phyloP scores from a whole-genome alignment of 2,797 vertebrate genomes.

The Ctenochaetus hawaiiensis region DNA sequence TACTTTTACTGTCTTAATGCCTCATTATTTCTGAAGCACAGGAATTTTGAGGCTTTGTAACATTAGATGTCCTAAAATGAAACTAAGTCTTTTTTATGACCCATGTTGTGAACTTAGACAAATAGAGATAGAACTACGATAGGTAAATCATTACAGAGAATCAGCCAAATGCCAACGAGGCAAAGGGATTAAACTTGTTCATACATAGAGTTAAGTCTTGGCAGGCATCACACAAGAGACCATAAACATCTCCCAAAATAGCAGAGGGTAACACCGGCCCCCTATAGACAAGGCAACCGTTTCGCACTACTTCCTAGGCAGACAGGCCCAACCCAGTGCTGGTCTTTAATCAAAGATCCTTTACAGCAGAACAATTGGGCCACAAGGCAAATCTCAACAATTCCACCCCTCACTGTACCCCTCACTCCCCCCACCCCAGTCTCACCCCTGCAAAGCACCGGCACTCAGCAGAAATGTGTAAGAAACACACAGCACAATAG shows the following conservation, averaged over 20 bases:
- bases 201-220: slow-evolving; percentile 53
- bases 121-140: no score
- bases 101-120: not conserved
- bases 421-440: slow-evolving; percentile 32
- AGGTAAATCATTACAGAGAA: not conserved
- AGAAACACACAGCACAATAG: slow-evolving; percentile 57
- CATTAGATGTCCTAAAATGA: not conserved
- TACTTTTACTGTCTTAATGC: not conserved
- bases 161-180: slow-evolving; percentile 20
- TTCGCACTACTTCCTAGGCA: slow-evolving; percentile 79
- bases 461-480: slow-evolving; percentile 66
- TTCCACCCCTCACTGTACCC: slow-evolving; percentile 58
- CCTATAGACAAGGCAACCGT: slow-evolving; percentile 77
- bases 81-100: slow-evolving; percentile 7
- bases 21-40: not conserved
- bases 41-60: not conserved
- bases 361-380: slow-evolving; percentile 84
- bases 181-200: slow-evolving; percentile 34
- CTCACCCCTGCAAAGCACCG: slow-evolving; percentile 45
- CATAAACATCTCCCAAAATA: slow-evolving; percentile 79
- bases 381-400: slow-evolving; percentile 76
- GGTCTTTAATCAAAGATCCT: slow-evolving; percentile 82
- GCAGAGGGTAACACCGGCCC: slow-evolving; percentile 67
- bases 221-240: slow-evolving; percentile 66
- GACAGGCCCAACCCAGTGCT: slow-evolving; percentile 79